Evolutionary conservation across 1,140 invertebrate genomes (phyloP).

Genomic region (Diorhabda carinulata): DNA sequence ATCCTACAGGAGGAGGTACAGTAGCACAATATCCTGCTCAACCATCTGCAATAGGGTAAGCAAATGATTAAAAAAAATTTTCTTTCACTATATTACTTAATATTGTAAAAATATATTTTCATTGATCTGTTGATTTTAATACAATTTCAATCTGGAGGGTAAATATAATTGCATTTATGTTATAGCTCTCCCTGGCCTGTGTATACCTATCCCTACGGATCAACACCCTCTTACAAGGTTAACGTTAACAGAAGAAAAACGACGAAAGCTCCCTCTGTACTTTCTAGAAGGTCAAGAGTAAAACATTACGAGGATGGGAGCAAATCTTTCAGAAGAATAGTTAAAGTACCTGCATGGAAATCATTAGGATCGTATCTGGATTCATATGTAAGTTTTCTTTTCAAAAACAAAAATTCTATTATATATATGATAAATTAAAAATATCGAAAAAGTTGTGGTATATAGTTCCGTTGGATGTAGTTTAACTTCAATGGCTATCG

Average conservation of each 20-base stretch:
- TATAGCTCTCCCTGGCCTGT: constrained; percentile 13
- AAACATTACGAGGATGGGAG: not conserved
- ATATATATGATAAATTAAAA: too few species aligned
- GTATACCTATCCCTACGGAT: not conserved
- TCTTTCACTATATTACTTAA: too few species aligned
- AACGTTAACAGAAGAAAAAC: not conserved
- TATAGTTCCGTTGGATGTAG: not conserved
- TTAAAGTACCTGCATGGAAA: constrained; percentile 5
- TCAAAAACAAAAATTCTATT: too few species aligned
- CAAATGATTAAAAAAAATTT: not conserved
- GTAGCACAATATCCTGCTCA: constrained; percentile 5
- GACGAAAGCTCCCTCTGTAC: constrained; percentile 3
- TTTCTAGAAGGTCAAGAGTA: not conserved
- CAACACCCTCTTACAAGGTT: not conserved
- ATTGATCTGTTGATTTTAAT: too few species aligned
- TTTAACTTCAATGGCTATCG: not conserved
- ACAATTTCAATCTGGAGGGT: too few species aligned
- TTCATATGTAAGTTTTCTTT: constrained; percentile 5
- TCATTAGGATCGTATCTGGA: constrained; percentile 3
- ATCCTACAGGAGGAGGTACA: not conserved
- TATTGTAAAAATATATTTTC: too few species aligned
- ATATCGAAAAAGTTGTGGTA: not conserved
- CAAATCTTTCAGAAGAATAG: not conserved
- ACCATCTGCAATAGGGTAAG: constrained; percentile 16
- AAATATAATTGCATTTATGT: not conserved